Percentiles rank a stretch among this genome's conserved stretches.
These are phyloP conservation scores for Drosophila pruinosa DNA, from an alignment of 1,140 invertebrate genomes.

Conservation along the genomic window DNA sequence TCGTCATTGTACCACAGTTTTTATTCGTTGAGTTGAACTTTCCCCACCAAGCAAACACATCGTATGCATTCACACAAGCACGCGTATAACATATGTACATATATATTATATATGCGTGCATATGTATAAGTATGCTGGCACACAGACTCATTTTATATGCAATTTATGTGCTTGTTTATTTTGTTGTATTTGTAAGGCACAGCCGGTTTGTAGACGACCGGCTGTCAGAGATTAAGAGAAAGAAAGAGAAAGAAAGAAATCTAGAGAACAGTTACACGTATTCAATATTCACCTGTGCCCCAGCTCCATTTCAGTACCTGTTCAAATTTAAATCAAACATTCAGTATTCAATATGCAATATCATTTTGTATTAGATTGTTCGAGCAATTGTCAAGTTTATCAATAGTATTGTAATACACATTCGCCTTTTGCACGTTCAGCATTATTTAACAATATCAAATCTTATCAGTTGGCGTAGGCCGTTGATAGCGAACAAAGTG, in stretches of 20 bases:
- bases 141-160: conserved; percentile 58
- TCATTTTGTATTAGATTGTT: conserved; percentile 52
- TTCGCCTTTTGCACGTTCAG: conserved; percentile 18
- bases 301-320: conserved; percentile 15
- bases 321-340: conserved; percentile 58
- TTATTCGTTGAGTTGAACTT: conserved; percentile 54
- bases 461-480: conserved; percentile 50
- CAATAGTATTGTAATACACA: conserved; percentile 30
- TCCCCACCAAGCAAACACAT: conserved; percentile 40
- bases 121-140: neutral
- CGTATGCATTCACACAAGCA: conserved; percentile 8
- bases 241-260: neutral
- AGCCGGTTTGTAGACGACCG: conserved; percentile 48
- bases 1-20: conserved; percentile 12
- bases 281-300: neutral
- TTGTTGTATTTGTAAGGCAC: conserved; percentile 34
- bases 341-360: conserved; percentile 19
- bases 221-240: conserved; percentile 12
- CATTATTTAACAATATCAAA: conserved; percentile 38
- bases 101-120: conserved; percentile 1
- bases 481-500: conserved; percentile 25
- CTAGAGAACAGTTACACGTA: conserved; percentile 30
- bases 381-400: conserved; percentile 55
- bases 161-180: conserved; percentile 56
- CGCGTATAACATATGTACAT: too few relatives aligned